These are phyloP conservation scores for Drosophila trapezifrons DNA, from an alignment of 1,140 invertebrate genomes.

Conservation along the genomic window DNA sequence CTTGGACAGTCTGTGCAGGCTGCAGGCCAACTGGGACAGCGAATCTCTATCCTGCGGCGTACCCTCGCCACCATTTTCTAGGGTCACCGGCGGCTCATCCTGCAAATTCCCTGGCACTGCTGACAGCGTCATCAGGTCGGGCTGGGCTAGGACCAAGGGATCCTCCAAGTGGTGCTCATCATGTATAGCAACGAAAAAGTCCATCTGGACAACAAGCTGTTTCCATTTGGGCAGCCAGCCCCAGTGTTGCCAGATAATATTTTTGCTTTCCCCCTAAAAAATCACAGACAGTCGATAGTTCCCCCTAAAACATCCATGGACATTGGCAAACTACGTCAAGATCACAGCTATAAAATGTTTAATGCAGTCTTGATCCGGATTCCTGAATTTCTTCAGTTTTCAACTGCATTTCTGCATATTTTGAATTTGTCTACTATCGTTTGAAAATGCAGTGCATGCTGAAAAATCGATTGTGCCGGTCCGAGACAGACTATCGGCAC, in stretches of 20 bases:
- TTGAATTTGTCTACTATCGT: background rate
- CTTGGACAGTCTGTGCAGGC: constrained; percentile 62
- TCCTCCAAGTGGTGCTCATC: constrained; percentile 1
- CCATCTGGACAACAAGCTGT: constrained; percentile 2
- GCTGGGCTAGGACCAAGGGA: background rate
- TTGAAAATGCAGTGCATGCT: background rate
- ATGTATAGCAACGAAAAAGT: background rate
- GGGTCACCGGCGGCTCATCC: background rate
- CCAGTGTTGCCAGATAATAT: no score
- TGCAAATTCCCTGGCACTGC: background rate
- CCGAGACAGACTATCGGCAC: background rate
- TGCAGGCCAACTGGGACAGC: constrained; percentile 69
- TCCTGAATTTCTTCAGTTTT: no score
- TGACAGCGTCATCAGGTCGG: background rate
- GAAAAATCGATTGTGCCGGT: background rate
- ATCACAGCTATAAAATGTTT: no score
- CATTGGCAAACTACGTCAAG: no score
- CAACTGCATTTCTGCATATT: background rate
- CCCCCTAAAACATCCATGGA: no score
- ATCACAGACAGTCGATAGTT: no score
- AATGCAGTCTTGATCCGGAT: no score
- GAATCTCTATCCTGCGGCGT: constrained; percentile 50
- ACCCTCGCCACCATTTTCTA: background rate
- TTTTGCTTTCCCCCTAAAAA: no score
- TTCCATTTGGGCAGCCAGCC: constrained; percentile 1